Percentiles rank a stretch among this genome's conserved stretches.
Evolutionary conservation across 1,140 invertebrate genomes (phyloP).

Genomic region (Drosophila carrolli): DNA sequence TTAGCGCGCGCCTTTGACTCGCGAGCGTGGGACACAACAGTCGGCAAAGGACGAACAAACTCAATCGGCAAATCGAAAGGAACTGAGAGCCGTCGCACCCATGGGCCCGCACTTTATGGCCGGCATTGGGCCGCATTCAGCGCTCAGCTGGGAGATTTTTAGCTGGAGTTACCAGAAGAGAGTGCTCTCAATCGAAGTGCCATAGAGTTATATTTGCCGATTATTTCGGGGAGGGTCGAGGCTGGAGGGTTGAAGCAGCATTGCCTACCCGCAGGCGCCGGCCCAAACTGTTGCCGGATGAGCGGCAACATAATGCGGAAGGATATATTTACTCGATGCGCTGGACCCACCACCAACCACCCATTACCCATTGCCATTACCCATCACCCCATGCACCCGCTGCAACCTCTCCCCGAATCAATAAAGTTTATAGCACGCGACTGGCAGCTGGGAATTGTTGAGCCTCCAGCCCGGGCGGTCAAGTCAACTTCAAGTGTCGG

Average conservation of each 20-base stretch:
- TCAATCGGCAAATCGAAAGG: conserved; percentile 62
- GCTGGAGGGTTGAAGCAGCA: conserved; percentile 9
- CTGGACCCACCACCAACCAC: conserved; percentile 53
- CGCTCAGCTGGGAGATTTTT: conserved; percentile 37
- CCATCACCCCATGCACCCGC: background rate
- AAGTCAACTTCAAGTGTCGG: conserved; percentile 71
- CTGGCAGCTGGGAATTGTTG: conserved; percentile 74
- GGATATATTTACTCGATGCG: conserved; percentile 80
- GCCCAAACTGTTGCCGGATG: conserved; percentile 76
- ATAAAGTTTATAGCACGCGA: conserved; percentile 81
- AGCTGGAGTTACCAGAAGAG: conserved; percentile 15
- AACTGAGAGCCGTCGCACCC: conserved; percentile 51
- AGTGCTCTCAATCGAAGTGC: conserved; percentile 5
- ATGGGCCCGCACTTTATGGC: conserved; percentile 11
- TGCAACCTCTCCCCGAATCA: conserved; percentile 36
- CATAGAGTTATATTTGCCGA: background rate
- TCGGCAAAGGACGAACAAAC: conserved; percentile 28
- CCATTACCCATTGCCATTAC: background rate
- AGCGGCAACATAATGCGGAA: conserved; percentile 79
- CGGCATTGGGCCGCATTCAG: conserved; percentile 43
- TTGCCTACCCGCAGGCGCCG: conserved; percentile 79
- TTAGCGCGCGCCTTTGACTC: conserved; percentile 34
- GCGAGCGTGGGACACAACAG: conserved; percentile 1
- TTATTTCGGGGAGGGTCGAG: conserved; percentile 43
- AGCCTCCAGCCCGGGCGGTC: conserved; percentile 56